A percentile compares a stretch with the other conserved stretches of the same genome.
phyloP scores from a whole-genome alignment of 2,888 invertebrate species.

The Oasisia sp. region DNA sequence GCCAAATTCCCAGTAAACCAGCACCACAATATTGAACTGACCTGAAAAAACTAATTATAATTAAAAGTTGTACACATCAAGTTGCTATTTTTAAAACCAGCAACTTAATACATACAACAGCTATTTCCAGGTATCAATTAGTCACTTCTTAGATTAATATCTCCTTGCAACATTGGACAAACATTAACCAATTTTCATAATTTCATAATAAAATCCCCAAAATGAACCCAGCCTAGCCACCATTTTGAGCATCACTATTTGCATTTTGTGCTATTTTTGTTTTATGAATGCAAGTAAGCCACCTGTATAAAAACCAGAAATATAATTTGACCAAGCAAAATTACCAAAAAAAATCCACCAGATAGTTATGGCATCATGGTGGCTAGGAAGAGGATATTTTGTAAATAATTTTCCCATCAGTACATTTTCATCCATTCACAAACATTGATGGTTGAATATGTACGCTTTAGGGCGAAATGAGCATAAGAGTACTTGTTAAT shows the following conservation, averaged over 20 bases:
- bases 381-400: not conserved
- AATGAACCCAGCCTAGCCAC: not conserved
- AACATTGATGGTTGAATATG: constrained; percentile 7
- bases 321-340: not conserved
- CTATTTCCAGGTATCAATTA: not conserved
- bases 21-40: not conserved
- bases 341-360: not conserved
- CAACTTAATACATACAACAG: not conserved
- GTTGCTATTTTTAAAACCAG: not conserved
- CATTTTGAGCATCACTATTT: not conserved
- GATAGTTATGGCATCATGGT: not conserved
- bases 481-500: not conserved
- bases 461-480: not conserved
- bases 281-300: not conserved
- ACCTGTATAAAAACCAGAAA: not conserved
- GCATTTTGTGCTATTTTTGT: not conserved
- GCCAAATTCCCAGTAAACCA: not conserved
- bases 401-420: not conserved
- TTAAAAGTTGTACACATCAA: not conserved
- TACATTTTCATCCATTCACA: constrained; percentile 13
- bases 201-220: not conserved
- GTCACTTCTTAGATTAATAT: not conserved
- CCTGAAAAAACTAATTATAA: not conserved
- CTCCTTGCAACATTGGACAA: not conserved
- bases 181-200: not conserved